Evolutionary conservation across 2,113 vertebrate genomes (phyloP).

Genomic region (Indri indri): DNA sequence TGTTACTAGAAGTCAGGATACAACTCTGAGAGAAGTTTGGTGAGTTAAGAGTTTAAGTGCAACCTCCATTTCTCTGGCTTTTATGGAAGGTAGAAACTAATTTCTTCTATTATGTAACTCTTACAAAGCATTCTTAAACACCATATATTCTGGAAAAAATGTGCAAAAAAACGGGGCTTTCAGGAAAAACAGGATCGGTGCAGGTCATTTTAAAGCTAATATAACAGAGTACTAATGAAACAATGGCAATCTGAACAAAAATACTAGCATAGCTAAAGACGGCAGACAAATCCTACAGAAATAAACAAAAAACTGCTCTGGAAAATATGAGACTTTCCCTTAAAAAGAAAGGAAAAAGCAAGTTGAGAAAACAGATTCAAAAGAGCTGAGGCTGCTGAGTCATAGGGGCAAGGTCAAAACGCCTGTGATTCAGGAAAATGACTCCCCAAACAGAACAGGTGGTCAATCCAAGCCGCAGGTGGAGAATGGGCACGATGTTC

Average conservation of each 20-base stretch:
- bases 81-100: not conserved
- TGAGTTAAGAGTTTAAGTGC: not conserved
- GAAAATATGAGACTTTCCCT: not conserved
- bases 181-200: not conserved
- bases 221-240: not conserved
- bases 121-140: not conserved
- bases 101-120: not conserved
- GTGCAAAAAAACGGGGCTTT: not conserved
- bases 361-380: not conserved
- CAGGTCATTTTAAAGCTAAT: not conserved
- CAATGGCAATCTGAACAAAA: not conserved
- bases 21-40: not conserved
- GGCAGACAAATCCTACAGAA: not conserved
- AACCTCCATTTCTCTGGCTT: not conserved
- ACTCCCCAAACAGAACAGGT: not conserved
- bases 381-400: not conserved
- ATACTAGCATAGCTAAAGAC: not conserved
- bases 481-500: accelerated
- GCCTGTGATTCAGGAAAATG: not conserved
- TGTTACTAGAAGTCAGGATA: not conserved
- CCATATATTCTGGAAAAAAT: not conserved
- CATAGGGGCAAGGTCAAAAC: not conserved
- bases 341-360: not conserved
- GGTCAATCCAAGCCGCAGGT: not conserved
- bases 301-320: not conserved